Evolutionary conservation across 2,888 invertebrate genomes (phyloP), one percentile per base, ranked within the genome.

Genomic region (Cynaeus angustus): DNA sequence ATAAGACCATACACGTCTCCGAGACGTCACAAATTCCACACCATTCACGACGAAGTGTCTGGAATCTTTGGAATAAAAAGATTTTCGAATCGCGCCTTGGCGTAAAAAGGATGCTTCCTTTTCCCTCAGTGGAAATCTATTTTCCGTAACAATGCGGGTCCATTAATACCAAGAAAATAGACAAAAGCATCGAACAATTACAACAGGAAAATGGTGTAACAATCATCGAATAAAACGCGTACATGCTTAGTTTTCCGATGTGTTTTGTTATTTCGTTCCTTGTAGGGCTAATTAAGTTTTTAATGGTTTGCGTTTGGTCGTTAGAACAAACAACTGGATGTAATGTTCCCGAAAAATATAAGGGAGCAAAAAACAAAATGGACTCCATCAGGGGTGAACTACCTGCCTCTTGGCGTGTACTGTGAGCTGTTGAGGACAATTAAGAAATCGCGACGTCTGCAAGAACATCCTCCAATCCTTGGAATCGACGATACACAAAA

Each of bases 391-490:
- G 21, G 21, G 21, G 21, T 21, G 21, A 21, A 21, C 21, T 62
- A 62, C 62, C 62, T 62, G 62, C 62, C 62, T 62, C 62, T 62
- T 62, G 50, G 50, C 41, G 62, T 52, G 37, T 12, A 45, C 45
- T 10, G 33, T 10, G 10, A 59, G 26, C 33, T 59, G 59, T 13
- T 52, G 62, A 10, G 62, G 62, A 52, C 62, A 62, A 50, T 50
- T 52, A 38, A 62, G 62, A 28, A 62, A 62, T 26, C 62, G 62
- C 62, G 62, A 37, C 52, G 45, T 62, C 28, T 61, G 46, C 48
- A 37, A 8, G 10, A 46, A 46, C 61, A 61, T 61, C 48, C 37
- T 50, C 38, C 16, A 26, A 33, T 43, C 10, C 21, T 21, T 28
- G 12, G 37, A 37, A 37, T n/a, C 28, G 33, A 13, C 52, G 13